Evolutionary conservation across 2,113 vertebrate species (phyloP), one percentile per base, ranked within the genome.

Genomic region (Amblyopsis rosae): DNA sequence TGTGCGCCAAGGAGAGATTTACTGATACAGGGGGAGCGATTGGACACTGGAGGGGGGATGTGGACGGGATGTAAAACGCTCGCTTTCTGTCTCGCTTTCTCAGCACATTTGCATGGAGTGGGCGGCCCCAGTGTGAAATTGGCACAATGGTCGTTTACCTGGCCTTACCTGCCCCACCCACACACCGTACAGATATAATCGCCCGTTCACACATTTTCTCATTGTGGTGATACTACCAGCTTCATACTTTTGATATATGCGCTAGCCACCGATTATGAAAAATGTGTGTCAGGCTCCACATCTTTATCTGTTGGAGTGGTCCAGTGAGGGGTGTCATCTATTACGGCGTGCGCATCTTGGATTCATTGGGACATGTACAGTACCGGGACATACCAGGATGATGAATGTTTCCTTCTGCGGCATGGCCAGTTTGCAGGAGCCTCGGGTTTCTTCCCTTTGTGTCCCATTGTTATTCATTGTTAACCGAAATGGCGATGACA

Each of bases 361-460:
- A 77, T 76, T 86, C 79, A 69, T 17, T 12, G 53, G 67, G 65
- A 64, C 81, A 75, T 80, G 65, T 75, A 26, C 26, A 26, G 26
- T 2, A 47, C 10, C 74, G 69, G 72, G 82, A 75, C 57, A 19
- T 70, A 55, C 8, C 12, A 3, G 6, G 8, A 79, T 86, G 86
- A 89, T 88, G 87, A 79, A 89, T 89, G 84, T 61, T 62, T 69
- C 13, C 67, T 8, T 41, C 74, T 79, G 67, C 66, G 74, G 71
- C 76, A 9, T 72, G 80, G 72, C 58, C 65, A 12, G 19, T 51
- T 47, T 35, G 62, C 77, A 72, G 11, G 70, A 76, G 74, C 72
- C 47, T 35, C 77, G 64, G 58, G 67, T 75, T 77, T 53, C 35
- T 41, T 8, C 51, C 51, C 51, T 15, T n/a, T 53, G 51, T n/a